Evolutionary conservation across 2,888 invertebrate genomes (phyloP), one percentile per base, ranked within the genome.

Genomic region (Noctua comes): DNA sequence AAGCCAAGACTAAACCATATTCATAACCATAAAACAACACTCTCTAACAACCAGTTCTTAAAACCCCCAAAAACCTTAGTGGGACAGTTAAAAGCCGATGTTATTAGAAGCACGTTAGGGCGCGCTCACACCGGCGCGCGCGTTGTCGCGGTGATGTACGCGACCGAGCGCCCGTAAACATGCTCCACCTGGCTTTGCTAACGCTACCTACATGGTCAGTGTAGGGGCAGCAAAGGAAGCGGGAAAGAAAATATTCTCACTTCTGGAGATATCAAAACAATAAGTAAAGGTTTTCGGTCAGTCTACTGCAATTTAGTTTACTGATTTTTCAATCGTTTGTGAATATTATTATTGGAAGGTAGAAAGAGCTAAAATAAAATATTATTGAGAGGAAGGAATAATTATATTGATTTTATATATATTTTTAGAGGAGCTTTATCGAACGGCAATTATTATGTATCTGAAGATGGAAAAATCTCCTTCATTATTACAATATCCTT

Each of bases 111-210:
- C 73, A 78, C 73, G 86, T 89, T 86, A 90, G 78, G 86, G 77
- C 69, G 66, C 64, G 77, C 79, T 75, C 82, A 84, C 83, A 88
- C 89, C 27, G 77, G 84, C 82, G 65, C 65, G 65, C 40, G 86
- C 90, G 91, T 89, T 90, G 88, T 90, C 80, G 88, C 82, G 83
- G 86, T 92, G 93, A 93, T 86, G 89, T 91, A 93, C 90, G 92
- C 91, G 91, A 91, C 93, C 93, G 88, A 90, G 86, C 83, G 74
- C 86, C 86, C 91, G 90, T 92, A 92, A 92, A 93, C 88, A 90
- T 90, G 84, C 86, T 86, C 90, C 84, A 90, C 89, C 89, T 88
- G 88, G 90, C 90, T 91, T 90, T 90, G 89, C 91, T 86, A 88
- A 89, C 90, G 83, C 76, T 88, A 91, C 86, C 77, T 84, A 76